Percentiles rank a stretch among this genome's conserved stretches.
Evolutionary conservation across 2,113 vertebrate species (phyloP).

Genomic region (Archilochus colubris): DNA sequence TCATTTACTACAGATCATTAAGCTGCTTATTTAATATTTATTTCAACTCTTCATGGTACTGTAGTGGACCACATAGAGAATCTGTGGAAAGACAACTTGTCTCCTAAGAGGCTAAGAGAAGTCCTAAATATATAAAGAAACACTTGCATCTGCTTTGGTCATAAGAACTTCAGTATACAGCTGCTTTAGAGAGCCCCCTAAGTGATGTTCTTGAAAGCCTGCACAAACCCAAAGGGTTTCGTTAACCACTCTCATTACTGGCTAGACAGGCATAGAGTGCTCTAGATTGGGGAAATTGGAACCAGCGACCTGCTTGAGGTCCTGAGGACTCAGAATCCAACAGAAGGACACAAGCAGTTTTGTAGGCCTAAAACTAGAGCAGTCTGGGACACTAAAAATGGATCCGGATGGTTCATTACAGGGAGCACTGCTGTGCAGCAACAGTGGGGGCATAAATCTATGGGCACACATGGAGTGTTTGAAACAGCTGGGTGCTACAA

Average conservation of each 20-base stretch:
- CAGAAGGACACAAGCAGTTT: not conserved
- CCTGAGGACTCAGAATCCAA: not conserved
- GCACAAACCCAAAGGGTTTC: not conserved
- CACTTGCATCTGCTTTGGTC: not conserved
- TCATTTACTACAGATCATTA: not conserved
- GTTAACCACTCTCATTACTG: not conserved
- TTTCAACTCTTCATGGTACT: not conserved
- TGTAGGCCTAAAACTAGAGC: not conserved
- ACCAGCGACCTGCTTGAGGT: not conserved
- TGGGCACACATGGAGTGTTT: not conserved
- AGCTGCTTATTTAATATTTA: constrained; percentile 4
- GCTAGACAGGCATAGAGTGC: not conserved
- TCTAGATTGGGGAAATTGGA: not conserved
- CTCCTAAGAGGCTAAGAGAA: not conserved
- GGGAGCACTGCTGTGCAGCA: not conserved
- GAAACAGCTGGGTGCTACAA: not conserved
- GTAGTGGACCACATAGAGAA: not conserved
- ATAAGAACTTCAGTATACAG: not conserved
- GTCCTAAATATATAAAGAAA: not conserved
- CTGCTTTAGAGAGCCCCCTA: not conserved
- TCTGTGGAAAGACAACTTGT: not conserved
- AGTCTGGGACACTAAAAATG: not conserved
- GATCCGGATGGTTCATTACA: not conserved
- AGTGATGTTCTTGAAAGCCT: not conserved
- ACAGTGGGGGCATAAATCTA: not conserved